Evolutionary conservation across 2,888 invertebrate genomes (phyloP).

Genomic region (Resseliella maxima): DNA sequence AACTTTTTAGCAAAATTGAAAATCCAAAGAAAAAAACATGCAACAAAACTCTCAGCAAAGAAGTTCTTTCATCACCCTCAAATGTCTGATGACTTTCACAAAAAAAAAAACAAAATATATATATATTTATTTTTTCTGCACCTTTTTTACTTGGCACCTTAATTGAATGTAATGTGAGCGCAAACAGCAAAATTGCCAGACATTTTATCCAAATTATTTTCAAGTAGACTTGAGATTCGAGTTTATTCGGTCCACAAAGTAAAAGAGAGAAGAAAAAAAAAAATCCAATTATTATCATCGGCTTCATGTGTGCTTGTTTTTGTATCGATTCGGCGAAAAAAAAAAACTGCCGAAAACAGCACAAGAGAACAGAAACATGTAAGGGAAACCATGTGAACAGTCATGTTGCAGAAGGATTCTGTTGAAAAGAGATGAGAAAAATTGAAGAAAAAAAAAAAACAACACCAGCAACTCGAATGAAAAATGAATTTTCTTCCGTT

Average conservation of each 20-base stretch:
- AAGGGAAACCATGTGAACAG: constrained; percentile 30
- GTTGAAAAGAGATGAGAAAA: neutral
- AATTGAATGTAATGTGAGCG: constrained; percentile 40
- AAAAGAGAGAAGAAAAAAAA: neutral
- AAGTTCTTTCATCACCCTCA: neutral
- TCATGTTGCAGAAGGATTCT: constrained; percentile 29
- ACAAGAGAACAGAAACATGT: neutral
- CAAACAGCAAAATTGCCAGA: neutral
- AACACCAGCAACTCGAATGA: neutral
- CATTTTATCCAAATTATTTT: constrained; percentile 31
- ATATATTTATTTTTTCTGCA: neutral
- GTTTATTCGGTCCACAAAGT: neutral
- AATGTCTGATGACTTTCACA: constrained; percentile 47
- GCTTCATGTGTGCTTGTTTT: neutral
- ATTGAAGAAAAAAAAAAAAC: neutral
- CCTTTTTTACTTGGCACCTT: neutral
- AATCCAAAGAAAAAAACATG: too few species aligned
- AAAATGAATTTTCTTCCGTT: constrained; percentile 45
- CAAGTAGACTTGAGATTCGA: neutral
- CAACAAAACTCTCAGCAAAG: neutral
- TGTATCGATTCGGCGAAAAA: neutral
- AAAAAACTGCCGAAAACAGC: neutral
- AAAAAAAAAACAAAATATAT: too few species aligned
- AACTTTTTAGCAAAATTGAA: constrained; percentile 46
- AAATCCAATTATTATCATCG: constrained; percentile 48